Evolutionary conservation across 2,888 invertebrate species (phyloP).

Genomic region (Antheraea assamensis): DNA sequence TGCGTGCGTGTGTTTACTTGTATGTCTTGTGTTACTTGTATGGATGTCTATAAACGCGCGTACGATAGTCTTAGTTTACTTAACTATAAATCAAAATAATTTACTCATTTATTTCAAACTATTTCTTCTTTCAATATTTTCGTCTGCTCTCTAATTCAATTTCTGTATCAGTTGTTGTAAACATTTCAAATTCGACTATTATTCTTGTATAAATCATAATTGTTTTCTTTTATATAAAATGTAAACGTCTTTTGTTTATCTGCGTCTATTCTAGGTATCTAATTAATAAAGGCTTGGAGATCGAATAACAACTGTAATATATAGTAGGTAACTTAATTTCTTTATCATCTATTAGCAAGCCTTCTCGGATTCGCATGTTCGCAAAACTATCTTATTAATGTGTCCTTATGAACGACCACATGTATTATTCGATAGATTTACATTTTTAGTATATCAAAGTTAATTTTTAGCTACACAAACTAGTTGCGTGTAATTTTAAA

Average conservation of each 20-base stretch:
- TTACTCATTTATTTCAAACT: not conserved
- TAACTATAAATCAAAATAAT: not conserved
- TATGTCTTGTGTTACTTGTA: no score
- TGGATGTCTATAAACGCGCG: not conserved
- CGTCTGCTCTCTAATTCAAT: not conserved
- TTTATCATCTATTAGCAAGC: no score
- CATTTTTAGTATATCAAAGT: no score
- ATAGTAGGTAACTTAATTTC: no score
- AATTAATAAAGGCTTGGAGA: not conserved
- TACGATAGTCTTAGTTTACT: not conserved
- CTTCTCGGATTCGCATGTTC: no score
- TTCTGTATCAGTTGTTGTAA: not conserved
- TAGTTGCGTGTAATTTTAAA: no score
- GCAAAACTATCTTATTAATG: no score
- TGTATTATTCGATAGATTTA: no score
- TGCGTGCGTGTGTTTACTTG: no score
- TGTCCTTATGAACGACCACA: no score
- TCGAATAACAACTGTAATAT: not conserved
- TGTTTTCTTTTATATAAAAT: not conserved
- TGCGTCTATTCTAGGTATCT: not conserved
- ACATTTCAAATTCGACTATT: not conserved
- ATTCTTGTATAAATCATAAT: not conserved
- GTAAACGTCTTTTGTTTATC: not conserved
- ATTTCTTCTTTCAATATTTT: not conserved
- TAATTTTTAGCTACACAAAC: no score